Conservation (phyloP, 37 sponge, comb jelly and placozoan genomes). For the Mnemiopsis leidyi region DNA sequence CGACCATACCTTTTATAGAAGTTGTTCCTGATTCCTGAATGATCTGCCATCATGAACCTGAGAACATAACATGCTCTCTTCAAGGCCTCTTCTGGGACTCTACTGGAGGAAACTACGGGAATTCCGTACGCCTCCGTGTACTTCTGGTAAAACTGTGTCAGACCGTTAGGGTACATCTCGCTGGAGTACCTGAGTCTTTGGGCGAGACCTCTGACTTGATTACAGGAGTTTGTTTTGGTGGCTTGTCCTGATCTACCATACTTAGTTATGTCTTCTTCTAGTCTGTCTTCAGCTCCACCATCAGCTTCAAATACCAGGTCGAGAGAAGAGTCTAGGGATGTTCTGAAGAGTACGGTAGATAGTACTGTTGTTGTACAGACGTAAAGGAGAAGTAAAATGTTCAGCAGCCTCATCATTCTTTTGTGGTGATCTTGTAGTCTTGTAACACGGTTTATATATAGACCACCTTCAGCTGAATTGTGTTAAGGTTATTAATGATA, state of each 20-base stretch:
- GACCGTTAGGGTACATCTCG: slow-evolving; percentile 63
- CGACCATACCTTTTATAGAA: slow-evolving; percentile 1
- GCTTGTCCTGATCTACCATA: background rate
- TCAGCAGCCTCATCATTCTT: too few species aligned
- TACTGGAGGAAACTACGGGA: slow-evolving; percentile 42
- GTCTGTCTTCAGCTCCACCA: too few species aligned
- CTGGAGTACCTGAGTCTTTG: background rate
- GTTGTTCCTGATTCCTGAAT: slow-evolving; percentile 33
- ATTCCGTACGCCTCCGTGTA: slow-evolving; percentile 65
- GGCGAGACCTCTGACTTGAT: background rate
- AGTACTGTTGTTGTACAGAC: too few species aligned
- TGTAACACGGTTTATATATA: too few species aligned
- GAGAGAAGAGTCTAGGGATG: background rate
- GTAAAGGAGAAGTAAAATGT: too few species aligned
- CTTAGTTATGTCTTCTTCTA: too few species aligned
- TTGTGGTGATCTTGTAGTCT: too few species aligned
- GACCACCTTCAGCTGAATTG: too few species aligned
- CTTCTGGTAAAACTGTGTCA: slow-evolving; percentile 39
- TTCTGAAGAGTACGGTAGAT: background rate
- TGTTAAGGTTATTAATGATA: too few species aligned
- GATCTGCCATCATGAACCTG: slow-evolving; percentile 43
- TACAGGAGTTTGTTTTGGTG: slow-evolving; percentile 8
- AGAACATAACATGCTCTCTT: slow-evolving; percentile 4
- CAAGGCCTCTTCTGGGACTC: slow-evolving; percentile 43
- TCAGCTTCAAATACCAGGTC: background rate